These are phyloP conservation scores for Rhynchonema sp. DNA, from an alignment of 2,888 invertebrate genomes.

Conservation along the genomic window DNA sequence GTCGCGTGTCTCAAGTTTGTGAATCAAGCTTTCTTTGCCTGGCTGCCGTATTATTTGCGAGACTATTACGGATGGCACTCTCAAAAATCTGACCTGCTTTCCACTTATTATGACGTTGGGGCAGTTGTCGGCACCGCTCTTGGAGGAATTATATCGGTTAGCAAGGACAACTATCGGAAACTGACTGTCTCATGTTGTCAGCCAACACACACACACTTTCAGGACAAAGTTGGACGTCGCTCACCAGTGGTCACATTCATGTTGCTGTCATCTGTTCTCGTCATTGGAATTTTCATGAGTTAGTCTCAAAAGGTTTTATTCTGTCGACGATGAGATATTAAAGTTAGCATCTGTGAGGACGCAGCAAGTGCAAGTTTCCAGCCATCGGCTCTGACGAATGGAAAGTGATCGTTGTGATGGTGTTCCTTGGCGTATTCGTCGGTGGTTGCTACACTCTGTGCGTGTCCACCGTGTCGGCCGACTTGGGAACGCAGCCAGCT, in stretches of 20 bases:
- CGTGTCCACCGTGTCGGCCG: background rate
- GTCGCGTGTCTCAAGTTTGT: background rate
- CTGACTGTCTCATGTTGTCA: background rate
- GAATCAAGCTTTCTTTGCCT: background rate
- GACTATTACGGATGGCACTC: background rate
- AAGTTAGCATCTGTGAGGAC: too few relatives aligned
- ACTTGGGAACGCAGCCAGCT: background rate
- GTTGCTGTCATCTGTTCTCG: background rate
- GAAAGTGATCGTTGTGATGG: too few relatives aligned
- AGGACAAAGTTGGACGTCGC: background rate
- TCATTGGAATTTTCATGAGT: background rate
- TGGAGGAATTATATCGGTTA: background rate
- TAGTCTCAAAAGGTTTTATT: background rate
- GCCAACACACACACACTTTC: background rate
- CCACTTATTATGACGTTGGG: background rate
- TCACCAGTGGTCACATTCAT: background rate
- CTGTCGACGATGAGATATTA: too few relatives aligned
- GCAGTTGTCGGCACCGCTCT: background rate
- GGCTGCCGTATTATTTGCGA: background rate
- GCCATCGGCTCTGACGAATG: background rate
- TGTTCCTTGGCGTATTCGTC: background rate
- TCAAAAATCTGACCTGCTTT: background rate
- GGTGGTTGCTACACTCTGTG: background rate
- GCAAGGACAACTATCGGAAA: background rate
- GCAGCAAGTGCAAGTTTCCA: too few relatives aligned